Evolutionary conservation across 2,797 vertebrate species (phyloP).

Genomic region (Ctenochaetus hawaiiensis): DNA sequence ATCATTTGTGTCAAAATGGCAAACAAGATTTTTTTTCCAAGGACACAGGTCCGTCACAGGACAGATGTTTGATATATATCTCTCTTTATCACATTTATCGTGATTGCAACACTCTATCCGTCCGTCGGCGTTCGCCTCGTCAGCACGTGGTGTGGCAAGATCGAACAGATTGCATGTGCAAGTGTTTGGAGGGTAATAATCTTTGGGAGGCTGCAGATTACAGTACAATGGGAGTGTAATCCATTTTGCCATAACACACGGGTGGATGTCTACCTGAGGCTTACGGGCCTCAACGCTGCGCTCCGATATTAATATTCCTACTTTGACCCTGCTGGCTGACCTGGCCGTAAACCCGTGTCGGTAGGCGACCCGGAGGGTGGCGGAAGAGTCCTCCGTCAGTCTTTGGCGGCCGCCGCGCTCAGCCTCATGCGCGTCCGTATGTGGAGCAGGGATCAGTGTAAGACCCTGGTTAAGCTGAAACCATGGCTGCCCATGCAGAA

Average conservation of each 20-base stretch:
- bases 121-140: conserved; percentile 25
- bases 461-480: conserved; percentile 76
- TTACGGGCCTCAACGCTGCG: not conserved
- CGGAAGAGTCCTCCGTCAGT: not conserved
- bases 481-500: conserved; percentile 53
- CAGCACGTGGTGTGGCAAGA: conserved; percentile 15
- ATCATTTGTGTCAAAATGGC: not conserved
- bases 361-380: not conserved
- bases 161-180: conserved; percentile 55
- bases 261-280: conserved; percentile 55
- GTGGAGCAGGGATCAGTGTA: conserved; percentile 78
- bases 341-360: conserved; percentile 11
- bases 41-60: not conserved
- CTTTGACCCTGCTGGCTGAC: conserved; percentile 40
- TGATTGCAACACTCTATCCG: not conserved
- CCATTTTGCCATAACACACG: conserved; percentile 53
- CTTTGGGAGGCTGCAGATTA: conserved; percentile 67
- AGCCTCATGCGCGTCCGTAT: conserved; percentile 47
- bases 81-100: conserved; percentile 41
- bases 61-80: conserved; percentile 56
- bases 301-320: conserved; percentile 45
- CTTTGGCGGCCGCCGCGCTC: conserved; percentile 6
- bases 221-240: conserved; percentile 54
- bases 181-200: conserved; percentile 64
- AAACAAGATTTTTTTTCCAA: not conserved